Conservation (phyloP, 2,797 vertebrate genomes). For the Micromesistius poutassou region DNA sequence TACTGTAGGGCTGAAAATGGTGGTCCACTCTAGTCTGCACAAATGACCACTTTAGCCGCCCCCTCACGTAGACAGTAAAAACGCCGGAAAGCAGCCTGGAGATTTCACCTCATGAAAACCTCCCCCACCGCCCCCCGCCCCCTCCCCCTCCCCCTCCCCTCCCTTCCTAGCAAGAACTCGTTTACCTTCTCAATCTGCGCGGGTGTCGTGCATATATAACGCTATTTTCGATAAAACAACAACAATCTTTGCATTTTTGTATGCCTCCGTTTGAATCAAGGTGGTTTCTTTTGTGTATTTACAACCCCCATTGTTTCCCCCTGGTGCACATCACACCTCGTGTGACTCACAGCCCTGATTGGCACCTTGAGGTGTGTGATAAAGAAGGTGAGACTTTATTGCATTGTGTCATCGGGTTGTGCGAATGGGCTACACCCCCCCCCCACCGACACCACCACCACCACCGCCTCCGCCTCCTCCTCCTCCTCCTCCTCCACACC, state of each 20-base stretch:
- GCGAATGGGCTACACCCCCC: neutral
- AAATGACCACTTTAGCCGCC: constrained; percentile 42
- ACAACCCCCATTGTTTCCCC: neutral
- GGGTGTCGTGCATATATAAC: neutral
- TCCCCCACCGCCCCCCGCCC: no score
- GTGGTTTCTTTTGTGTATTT: neutral
- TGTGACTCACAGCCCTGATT: neutral
- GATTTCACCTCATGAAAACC: neutral
- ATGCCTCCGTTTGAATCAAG: neutral
- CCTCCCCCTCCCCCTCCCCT: no score
- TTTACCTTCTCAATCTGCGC: neutral
- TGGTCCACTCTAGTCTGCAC: constrained; percentile 32
- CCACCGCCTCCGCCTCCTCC: neutral
- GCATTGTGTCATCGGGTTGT: neutral
- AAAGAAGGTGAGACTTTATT: neutral
- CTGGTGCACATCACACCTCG: neutral
- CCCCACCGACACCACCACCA: neutral
- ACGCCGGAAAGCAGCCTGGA: constrained; percentile 6
- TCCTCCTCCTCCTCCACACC: neutral
- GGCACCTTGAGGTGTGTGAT: neutral
- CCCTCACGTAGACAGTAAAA: constrained; percentile 30
- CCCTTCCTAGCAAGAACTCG: no score
- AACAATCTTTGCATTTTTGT: neutral
- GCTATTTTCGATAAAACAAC: neutral
- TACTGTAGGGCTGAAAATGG: constrained; percentile 30